Conservation (phyloP, 2,797 vertebrate genomes). For the Agapornis canus region DNA sequence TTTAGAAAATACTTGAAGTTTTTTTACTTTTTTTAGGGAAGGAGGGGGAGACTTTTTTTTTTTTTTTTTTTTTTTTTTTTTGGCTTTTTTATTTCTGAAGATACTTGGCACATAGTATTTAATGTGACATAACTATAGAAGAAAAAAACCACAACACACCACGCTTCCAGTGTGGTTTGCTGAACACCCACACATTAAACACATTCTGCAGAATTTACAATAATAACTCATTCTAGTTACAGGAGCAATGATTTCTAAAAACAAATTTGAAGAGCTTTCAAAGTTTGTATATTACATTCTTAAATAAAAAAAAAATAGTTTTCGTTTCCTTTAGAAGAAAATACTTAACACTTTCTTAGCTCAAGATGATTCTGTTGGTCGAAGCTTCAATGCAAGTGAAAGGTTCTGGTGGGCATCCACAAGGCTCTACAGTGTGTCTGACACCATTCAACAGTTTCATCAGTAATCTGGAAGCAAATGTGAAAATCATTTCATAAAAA, state of each 20-base stretch:
- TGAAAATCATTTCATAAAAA: not conserved
- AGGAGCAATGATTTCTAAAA: slow-evolving; percentile 34
- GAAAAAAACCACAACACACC: not conserved
- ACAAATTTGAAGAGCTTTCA: not conserved
- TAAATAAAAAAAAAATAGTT: slow-evolving; percentile 3
- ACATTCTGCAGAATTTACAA: slow-evolving; percentile 10
- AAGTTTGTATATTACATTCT: not conserved
- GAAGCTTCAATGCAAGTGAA: not conserved
- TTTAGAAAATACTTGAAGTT: slow-evolving; percentile 3
- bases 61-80: not conserved
- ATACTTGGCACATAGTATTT: slow-evolving; percentile 1
- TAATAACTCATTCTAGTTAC: slow-evolving; percentile 33
- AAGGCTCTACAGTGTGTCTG: not conserved
- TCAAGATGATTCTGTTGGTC: not conserved
- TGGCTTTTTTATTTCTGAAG: slow-evolving; percentile 28
- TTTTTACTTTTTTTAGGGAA: slow-evolving; percentile 9
- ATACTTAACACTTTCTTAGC: not conserved
- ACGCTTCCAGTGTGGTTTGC: slow-evolving; percentile 54
- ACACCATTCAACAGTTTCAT: slow-evolving; percentile 15
- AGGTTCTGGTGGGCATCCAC: not conserved
- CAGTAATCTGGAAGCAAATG: not conserved
- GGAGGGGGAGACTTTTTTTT: not conserved
- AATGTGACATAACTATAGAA: slow-evolving; percentile 15
- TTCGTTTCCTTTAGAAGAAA: not conserved
- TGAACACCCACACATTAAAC: slow-evolving; percentile 65